Evolutionary conservation across 2,113 vertebrate species (phyloP).

Genomic region (Melanocharis versteri): DNA sequence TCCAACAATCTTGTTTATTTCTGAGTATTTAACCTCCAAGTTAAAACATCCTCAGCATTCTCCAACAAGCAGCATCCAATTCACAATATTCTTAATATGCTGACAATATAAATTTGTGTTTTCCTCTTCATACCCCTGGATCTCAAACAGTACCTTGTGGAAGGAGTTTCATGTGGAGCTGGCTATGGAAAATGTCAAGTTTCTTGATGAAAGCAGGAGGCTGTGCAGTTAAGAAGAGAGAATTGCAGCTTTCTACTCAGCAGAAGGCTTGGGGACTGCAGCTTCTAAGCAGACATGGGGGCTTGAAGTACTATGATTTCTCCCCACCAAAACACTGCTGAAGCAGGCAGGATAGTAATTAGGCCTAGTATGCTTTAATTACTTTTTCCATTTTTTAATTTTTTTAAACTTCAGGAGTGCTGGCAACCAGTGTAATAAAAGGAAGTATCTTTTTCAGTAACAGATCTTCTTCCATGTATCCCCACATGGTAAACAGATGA

Average conservation of each 20-base stretch:
- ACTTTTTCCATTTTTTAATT: conserved; percentile 64
- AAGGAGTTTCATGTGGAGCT: conserved; percentile 6
- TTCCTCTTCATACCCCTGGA: neutral
- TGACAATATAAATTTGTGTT: neutral
- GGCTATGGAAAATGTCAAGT: conserved; percentile 17
- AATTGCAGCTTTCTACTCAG: neutral
- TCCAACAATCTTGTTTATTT: neutral
- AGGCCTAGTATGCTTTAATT: conserved; percentile 65
- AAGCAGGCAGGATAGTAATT: conserved; percentile 60
- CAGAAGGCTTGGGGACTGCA: conserved; percentile 17
- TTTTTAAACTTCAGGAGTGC: conserved; percentile 70
- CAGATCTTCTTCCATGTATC: neutral
- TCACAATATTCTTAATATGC: neutral
- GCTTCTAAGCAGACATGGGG: conserved; percentile 8
- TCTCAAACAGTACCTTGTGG: neutral
- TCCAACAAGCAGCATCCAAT: neutral
- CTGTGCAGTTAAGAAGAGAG: neutral
- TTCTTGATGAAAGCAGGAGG: conserved; percentile 40
- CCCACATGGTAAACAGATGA: neutral
- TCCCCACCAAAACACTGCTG: neutral
- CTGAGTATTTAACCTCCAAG: neutral
- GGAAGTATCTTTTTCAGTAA: conserved; percentile 4
- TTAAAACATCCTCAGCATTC: neutral
- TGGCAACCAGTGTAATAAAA: neutral
- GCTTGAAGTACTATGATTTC: conserved; percentile 22